Evolutionary conservation across 1,140 invertebrate species (phyloP).

Genomic region (Cepaea nemoralis): DNA sequence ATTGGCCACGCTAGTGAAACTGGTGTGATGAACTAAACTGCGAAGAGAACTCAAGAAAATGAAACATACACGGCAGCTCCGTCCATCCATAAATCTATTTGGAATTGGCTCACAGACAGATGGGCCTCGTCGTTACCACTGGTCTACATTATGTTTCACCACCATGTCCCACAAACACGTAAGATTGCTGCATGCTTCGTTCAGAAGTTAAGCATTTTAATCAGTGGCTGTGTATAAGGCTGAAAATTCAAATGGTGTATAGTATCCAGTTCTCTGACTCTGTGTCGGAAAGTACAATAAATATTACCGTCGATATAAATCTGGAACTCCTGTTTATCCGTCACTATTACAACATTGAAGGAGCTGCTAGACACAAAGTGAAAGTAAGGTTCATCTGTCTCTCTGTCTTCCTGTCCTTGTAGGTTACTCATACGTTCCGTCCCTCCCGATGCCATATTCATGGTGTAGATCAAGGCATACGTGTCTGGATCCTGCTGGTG

Average conservation of each 20-base stretch:
- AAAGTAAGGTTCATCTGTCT: neutral
- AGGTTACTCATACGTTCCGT: neutral
- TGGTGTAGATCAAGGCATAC: neutral
- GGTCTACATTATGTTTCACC: no score
- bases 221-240: neutral
- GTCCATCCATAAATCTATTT: no score
- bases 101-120: no score
- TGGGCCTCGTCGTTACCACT: no score
- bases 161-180: no score
- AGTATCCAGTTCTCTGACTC: neutral
- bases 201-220: neutral
- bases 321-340: neutral
- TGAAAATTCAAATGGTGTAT: slow-evolving; percentile 2
- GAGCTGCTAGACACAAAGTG: neutral
- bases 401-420: neutral
- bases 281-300: neutral
- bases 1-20: no score
- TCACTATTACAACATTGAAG: neutral
- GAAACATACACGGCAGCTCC: no score
- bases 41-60: no score
- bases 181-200: no score
- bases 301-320: neutral
- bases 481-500: neutral
- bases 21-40: no score
- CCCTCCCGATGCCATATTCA: neutral